These are phyloP conservation scores for Tyria jacobaeae DNA, from an alignment of 2,888 invertebrate genomes.

Conservation along the genomic window DNA sequence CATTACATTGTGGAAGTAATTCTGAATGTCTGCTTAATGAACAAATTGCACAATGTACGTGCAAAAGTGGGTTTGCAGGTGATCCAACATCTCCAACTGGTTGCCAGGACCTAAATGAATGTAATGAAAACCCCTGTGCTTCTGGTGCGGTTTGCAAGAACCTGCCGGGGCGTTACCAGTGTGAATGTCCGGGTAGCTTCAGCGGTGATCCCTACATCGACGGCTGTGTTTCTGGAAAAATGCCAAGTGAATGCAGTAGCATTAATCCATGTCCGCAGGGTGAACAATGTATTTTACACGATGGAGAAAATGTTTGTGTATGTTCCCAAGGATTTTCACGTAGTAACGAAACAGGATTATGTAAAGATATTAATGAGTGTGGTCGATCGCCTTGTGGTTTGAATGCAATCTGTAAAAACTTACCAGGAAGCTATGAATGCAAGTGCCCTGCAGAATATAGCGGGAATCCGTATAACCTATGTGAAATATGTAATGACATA, in stretches of 20 bases:
- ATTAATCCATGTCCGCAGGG: constrained; percentile 93
- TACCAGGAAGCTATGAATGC: constrained; percentile 97
- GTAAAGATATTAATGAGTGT: constrained; percentile 95
- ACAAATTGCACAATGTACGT: constrained; percentile 94
- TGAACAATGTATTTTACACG: constrained; percentile 94
- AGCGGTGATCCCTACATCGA: constrained; percentile 93
- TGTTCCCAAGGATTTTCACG: constrained; percentile 95
- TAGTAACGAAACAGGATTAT: constrained; percentile 90
- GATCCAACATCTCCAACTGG: constrained; percentile 88
- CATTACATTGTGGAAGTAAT: constrained; percentile 93
- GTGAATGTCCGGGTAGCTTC: constrained; percentile 94
- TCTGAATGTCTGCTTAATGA: constrained; percentile 95
- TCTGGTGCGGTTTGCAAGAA: constrained; percentile 95
- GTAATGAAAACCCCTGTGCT: constrained; percentile 92
- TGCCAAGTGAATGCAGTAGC: constrained; percentile 90
- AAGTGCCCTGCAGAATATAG: constrained; percentile 95
- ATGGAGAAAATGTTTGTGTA: constrained; percentile 94
- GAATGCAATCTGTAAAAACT: constrained; percentile 96
- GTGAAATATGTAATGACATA: constrained; percentile 93
- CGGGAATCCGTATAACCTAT: constrained; percentile 95
- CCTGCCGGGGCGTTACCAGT: constrained; percentile 93
- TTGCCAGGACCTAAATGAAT: constrained; percentile 96
- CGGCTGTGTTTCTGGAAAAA: constrained; percentile 89
- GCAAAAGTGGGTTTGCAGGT: constrained; percentile 93
- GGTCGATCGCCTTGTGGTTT: constrained; percentile 94